Base-by-base conservation (phyloP, 2,888 invertebrate species). In the Lepidochitona cinerea region DNA sequence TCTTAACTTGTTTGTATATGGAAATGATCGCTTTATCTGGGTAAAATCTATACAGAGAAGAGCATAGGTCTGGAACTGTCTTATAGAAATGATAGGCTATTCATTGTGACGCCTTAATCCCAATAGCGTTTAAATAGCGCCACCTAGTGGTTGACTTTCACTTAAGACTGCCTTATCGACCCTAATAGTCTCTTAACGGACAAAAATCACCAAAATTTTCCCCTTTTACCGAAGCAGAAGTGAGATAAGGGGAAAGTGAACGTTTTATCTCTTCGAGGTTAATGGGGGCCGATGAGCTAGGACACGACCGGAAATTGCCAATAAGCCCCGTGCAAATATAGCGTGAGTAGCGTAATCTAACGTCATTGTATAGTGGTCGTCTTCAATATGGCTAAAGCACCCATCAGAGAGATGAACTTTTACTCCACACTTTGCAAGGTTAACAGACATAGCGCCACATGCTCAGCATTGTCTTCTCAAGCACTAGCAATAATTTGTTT, bases 251-350 rank as follows among this genome's bases (percentile, higher is more conserved):
- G 59, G 59, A 26, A 29, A 29, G 59, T 32, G 26, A 26, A 23
- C 59, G 29, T 59, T 59, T 59, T 59, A 59, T 59, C 18, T 18
- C 23, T 29, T 23, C 12, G 26, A 29, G 59, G 59, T 59, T 59
- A 59, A 59, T 59, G 59, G 59, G 29, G 32, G 29, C 59, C 23
- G 18, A 59, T 59, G 26, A 23, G 59, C 59, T 2, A 32, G 59
- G 59, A 1, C 5, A 23, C 14, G 23, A 32, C 26, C 59, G 59
- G 59, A 59, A 59, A 59, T 59, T 59, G 59, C 59, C 59, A 59
- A 59, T 59, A 59, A 23, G 59, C 59, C 59, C 12, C 26, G 59
- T 59, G 59, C 59, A 59, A 59, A 59, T 32, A 59, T 59, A 18
- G 59, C 59, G 59, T 59, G 59, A 23, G 23, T 14, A 29, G 29